Evolutionary conservation across 2,888 invertebrate genomes (phyloP).

Genomic region (Nymphalis urticae): DNA sequence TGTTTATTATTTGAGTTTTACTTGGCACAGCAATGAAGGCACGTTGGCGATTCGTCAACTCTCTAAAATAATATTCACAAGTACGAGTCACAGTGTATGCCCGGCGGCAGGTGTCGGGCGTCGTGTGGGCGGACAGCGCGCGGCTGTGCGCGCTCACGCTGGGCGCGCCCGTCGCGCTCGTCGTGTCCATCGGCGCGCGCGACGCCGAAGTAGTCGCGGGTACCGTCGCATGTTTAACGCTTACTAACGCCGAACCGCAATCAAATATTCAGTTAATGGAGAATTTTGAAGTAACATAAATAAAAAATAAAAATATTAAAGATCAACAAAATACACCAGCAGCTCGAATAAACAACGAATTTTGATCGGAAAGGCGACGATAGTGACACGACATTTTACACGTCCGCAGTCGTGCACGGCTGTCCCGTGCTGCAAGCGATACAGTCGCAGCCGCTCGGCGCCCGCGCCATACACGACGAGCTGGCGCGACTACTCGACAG

Average conservation of each 20-base stretch:
- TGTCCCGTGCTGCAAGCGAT: slow-evolving; percentile 92
- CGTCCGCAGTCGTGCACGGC: slow-evolving; percentile 89
- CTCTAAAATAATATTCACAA: no score
- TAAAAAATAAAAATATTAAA: no score
- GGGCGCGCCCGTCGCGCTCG: slow-evolving; percentile 87
- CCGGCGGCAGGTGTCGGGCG: slow-evolving; percentile 84
- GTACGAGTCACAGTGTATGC: no score
- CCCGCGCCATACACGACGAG: slow-evolving; percentile 86
- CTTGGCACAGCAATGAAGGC: no score
- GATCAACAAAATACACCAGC: not conserved
- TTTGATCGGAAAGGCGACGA: no score
- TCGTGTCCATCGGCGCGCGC: slow-evolving; percentile 92
- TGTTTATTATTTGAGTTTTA: no score
- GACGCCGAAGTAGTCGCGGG: slow-evolving; percentile 85
- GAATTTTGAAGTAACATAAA: no score
- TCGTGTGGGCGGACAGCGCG: slow-evolving; percentile 92
- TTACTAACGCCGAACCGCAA: no score
- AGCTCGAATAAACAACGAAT: no score
- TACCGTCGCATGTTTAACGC: slow-evolving; percentile 38
- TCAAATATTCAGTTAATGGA: no score
- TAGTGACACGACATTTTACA: no score
- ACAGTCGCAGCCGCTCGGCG: slow-evolving; percentile 90
- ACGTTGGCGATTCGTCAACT: no score
- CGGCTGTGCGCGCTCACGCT: slow-evolving; percentile 91
- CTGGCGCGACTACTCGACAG: slow-evolving; percentile 72